Percentiles rank a stretch among this genome's conserved stretches.
phyloP scores from a whole-genome alignment of 2,797 vertebrate species.

The Hoplostethus mediterraneus region DNA sequence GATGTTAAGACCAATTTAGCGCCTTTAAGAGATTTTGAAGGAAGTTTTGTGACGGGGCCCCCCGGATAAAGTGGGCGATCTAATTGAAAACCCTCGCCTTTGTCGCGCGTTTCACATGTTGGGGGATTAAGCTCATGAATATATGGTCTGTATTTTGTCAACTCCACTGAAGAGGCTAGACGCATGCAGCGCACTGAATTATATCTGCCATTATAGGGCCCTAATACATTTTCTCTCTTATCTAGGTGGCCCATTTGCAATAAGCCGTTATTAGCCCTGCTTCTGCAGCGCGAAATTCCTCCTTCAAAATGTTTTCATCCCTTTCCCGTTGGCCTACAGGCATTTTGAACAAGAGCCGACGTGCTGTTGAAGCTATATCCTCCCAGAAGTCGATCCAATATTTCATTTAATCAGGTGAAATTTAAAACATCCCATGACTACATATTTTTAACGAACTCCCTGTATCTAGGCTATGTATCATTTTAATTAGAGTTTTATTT shows the following conservation, averaged over 20 bases:
- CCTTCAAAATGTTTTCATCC: conserved; percentile 17
- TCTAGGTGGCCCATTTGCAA: conserved; percentile 45
- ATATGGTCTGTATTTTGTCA: conserved; percentile 84
- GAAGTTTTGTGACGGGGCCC: conserved; percentile 80
- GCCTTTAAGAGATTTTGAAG: conserved; percentile 79
- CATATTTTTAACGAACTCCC: no score
- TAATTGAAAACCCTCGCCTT: conserved; percentile 83
- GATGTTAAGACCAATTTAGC: conserved; percentile 87
- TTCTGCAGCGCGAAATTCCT: conserved; percentile 21
- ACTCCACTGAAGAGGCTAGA: conserved; percentile 73
- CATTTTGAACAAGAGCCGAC: conserved; percentile 18
- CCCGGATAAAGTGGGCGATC: conserved; percentile 77
- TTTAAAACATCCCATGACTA: no score
- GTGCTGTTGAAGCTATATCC: conserved; percentile 11
- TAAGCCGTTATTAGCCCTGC: conserved; percentile 7
- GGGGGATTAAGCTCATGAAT: conserved; percentile 84
- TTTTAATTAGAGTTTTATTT: neutral
- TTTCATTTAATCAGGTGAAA: neutral
- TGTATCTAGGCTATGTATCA: no score
- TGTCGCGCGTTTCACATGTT: conserved; percentile 79
- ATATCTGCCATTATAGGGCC: conserved; percentile 33
- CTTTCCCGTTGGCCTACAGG: conserved; percentile 19
- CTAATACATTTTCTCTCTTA: conserved; percentile 44
- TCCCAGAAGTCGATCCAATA: neutral
- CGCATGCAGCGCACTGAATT: conserved; percentile 74